Base-by-base conservation (phyloP, 23 tunicate genomes). In the Trididemnum nubilum region DNA sequence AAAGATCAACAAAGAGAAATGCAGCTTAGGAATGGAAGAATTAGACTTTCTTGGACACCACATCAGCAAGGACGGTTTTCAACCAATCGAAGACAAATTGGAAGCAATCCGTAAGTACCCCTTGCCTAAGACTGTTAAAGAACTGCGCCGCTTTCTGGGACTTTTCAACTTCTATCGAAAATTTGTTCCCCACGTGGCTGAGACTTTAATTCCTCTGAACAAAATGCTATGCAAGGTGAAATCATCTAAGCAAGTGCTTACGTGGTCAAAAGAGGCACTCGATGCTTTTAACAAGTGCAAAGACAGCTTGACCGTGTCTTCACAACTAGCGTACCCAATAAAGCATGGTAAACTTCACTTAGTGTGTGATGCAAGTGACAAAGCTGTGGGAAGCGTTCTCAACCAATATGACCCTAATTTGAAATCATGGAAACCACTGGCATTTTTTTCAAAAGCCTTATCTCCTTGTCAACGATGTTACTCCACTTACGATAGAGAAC, bases 401-500 rank as follows among this genome's bases (percentile, higher is more conserved):
- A n/a, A n/a, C n/a, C n/a, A n/a, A n/a, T n/a, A n/a, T n/a, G n/a
- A n/a, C n/a, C n/a, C 57, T 49, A 18, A 49, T 9, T 49, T 18
- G 18, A 49, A 49, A 18, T 9, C 24, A 7, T 49, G 81, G 81
- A 34, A 34, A 24, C 64, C 65, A 22, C 33, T 50, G 0, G 35
- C 65, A 12, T 76, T 76, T 64, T 76, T 50, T 50, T 50, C 64
- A 0, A 49, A 40, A 76, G 65, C 54, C 9, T 49, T 76, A 44
- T 12, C 33, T 63, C 1, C 12, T 1, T 44, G 51, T 24, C 82
- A 78, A 24, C 29, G 27, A 26, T 32, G 36, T 1, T 78, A 59
- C 35, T 58, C 51, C 51, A 36, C 71, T 0, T 78, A 32, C 35
- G 82, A 78, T 32, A 18, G 71, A n/a, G 82, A 78, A 18, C 34